Evolutionary conservation across 2,888 invertebrate genomes (phyloP).

Genomic region (Pollenia angustigena): DNA sequence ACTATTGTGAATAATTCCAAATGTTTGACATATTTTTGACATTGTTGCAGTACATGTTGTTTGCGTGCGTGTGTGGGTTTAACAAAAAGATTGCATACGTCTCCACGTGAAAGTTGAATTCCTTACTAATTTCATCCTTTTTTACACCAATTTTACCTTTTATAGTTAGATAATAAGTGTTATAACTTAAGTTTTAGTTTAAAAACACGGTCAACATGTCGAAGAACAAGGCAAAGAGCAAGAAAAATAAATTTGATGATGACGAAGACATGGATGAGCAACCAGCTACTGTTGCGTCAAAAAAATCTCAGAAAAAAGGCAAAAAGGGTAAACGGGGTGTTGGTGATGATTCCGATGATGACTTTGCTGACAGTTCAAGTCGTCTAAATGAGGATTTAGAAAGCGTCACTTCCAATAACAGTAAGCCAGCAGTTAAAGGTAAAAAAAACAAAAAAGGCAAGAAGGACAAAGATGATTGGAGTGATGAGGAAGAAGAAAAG

Average conservation of each 20-base stretch:
- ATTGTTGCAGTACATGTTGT: background rate
- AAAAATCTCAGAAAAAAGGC: slow-evolving; percentile 77
- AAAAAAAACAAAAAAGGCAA: slow-evolving; percentile 79
- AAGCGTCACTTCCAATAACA: slow-evolving; percentile 76
- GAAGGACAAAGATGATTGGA: slow-evolving; percentile 86
- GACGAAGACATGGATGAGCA: slow-evolving; percentile 76
- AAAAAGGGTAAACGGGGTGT: slow-evolving; percentile 84
- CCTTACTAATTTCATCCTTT: slow-evolving; percentile 15
- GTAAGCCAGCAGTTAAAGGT: slow-evolving; percentile 74
- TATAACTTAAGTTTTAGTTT: background rate
- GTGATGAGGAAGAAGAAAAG: slow-evolving; percentile 83
- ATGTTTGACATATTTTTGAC: slow-evolving; percentile 18
- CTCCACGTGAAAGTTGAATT: slow-evolving; percentile 71
- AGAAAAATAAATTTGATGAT: slow-evolving; percentile 80
- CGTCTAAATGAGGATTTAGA: slow-evolving; percentile 82
- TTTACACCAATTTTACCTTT: slow-evolving; percentile 30
- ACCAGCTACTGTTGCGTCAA: slow-evolving; percentile 64
- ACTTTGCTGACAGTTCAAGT: slow-evolving; percentile 76
- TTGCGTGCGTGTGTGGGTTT: slow-evolving; percentile 20
- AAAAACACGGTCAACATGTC: slow-evolving; percentile 73
- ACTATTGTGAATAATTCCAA: slow-evolving; percentile 18
- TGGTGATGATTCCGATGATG: slow-evolving; percentile 85
- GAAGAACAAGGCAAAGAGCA: slow-evolving; percentile 79
- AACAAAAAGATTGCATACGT: slow-evolving; percentile 71
- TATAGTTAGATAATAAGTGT: slow-evolving; percentile 50